These are phyloP conservation scores for Cassiopea xamachana DNA, from an alignment of 30 jellyfish, hydroid and myxozoan genomes.

Conservation along the genomic window DNA sequence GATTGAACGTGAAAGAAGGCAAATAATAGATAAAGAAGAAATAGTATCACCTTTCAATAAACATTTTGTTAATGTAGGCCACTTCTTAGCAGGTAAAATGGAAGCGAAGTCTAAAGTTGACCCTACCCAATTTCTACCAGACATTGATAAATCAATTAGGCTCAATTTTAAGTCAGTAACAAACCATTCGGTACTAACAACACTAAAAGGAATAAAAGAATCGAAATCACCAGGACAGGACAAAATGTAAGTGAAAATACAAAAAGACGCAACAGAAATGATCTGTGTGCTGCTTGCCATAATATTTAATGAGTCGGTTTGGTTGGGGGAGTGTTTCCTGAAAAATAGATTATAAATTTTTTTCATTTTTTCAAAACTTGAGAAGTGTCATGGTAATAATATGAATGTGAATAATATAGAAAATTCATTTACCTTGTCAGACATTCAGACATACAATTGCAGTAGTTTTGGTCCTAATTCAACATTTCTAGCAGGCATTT, in stretches of 20 bases:
- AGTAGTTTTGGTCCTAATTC: too few relatives aligned
- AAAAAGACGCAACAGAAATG: conserved; percentile 7
- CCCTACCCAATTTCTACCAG: neutral
- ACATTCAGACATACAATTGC: too few relatives aligned
- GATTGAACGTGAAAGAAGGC: conserved; percentile 1
- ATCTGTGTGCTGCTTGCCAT: neutral
- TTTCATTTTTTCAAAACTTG: too few relatives aligned
- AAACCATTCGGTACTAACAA: too few relatives aligned
- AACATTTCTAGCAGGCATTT: too few relatives aligned
- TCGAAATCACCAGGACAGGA: neutral
- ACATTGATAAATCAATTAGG: too few relatives aligned
- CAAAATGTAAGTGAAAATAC: conserved; percentile 16
- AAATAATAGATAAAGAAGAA: neutral
- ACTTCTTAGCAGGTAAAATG: conserved; percentile 8
- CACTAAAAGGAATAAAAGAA: too few relatives aligned
- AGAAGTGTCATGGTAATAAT: too few relatives aligned
- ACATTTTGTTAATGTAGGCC: too few relatives aligned
- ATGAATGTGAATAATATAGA: too few relatives aligned
- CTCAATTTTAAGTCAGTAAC: too few relatives aligned
- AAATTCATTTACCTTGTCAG: too few relatives aligned
- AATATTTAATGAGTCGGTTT: conserved; percentile 10
- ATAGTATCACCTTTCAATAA: conserved; percentile 5
- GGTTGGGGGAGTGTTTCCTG: neutral
- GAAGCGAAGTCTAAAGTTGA: conserved; percentile 35
- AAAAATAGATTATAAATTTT: neutral